Base-by-base conservation (phyloP, 1,140 invertebrate genomes). In the Pinna nobilis region DNA sequence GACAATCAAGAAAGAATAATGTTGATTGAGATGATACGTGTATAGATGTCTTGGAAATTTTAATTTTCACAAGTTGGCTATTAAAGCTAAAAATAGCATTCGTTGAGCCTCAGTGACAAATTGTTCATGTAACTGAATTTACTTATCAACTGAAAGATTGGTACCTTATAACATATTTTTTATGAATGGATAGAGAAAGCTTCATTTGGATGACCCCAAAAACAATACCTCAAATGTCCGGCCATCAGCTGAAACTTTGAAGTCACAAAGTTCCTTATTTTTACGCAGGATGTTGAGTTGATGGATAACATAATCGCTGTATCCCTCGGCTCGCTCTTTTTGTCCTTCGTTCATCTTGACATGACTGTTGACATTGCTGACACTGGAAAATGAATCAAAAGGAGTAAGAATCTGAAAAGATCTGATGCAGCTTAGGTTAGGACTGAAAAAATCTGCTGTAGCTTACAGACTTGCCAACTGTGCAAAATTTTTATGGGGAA, bases 241-340 rank as follows among this genome's bases (percentile, higher is more conserved):
- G 28, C 82, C 85, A 35, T 86, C 85, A 20, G 86, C 84, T 13
- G 78, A 81, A 11, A 88, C 82, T 35, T 81, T 84, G 57, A 87
- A 88, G 71, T 88, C 86, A 78, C 83, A 85, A 4, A 88, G 77
- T 69, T 87, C 85, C 68, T 81, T 82, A 44, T 82, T 79, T 2
- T 81, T 68, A 20, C 82, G 77, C 13, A 88, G 73, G 30, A 60
- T 71, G 35, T 77, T 79, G 7, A 87, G 76, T 51, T 78, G 81
- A 59, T 81, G 76, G 39, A 88, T 79, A 6, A 87, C 80, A 35
- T 73, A 65, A 61, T 83, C 81, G n/a, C 86, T 85, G 78, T 88
- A 88, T 18, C 78, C 77, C n/a, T 82, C 74, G 28, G 84, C 74
- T 63, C 81, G 75, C 65, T 81, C 68, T 47, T 77, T 79, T 47